phyloP scores from a whole-genome alignment of 2,888 invertebrate species.

The Lomographa bimaculata region DNA sequence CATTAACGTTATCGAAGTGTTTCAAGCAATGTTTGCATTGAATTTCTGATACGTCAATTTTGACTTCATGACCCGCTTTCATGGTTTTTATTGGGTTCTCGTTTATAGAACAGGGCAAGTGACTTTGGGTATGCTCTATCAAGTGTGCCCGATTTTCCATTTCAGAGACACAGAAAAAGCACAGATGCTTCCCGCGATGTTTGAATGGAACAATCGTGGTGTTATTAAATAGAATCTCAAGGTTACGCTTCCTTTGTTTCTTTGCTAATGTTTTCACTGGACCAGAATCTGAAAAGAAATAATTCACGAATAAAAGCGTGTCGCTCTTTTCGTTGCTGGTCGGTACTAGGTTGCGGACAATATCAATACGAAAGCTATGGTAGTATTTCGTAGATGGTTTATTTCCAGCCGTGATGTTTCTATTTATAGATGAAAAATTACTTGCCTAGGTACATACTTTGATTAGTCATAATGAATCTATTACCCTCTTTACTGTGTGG shows the following conservation, averaged over 20 bases:
- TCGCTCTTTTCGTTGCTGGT: slow-evolving; percentile 18
- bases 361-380: too few relatives aligned
- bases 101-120: slow-evolving; percentile 51
- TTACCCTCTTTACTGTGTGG: too few relatives aligned
- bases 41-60: slow-evolving; percentile 65
- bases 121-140: slow-evolving; percentile 55
- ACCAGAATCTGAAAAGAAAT: slow-evolving; percentile 73
- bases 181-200: slow-evolving; percentile 66
- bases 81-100: slow-evolving; percentile 57
- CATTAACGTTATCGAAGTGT: slow-evolving; percentile 28
- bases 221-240: slow-evolving; percentile 67
- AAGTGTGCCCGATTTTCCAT: slow-evolving; percentile 44
- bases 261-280: slow-evolving; percentile 38
- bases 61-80: slow-evolving; percentile 60
- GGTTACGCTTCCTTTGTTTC: slow-evolving; percentile 48
- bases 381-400: too few relatives aligned
- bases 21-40: slow-evolving; percentile 55
- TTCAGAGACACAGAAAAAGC: slow-evolving; percentile 67
- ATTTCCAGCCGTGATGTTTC: too few relatives aligned
- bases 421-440: too few relatives aligned
- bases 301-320: slow-evolving; percentile 25
- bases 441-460: too few relatives aligned
- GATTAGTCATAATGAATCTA: too few relatives aligned
- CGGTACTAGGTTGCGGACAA: too few relatives aligned
- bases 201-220: slow-evolving; percentile 70